Conservation (phyloP, 2,888 invertebrate genomes). For the Marasmarcha lunaedactyla region DNA sequence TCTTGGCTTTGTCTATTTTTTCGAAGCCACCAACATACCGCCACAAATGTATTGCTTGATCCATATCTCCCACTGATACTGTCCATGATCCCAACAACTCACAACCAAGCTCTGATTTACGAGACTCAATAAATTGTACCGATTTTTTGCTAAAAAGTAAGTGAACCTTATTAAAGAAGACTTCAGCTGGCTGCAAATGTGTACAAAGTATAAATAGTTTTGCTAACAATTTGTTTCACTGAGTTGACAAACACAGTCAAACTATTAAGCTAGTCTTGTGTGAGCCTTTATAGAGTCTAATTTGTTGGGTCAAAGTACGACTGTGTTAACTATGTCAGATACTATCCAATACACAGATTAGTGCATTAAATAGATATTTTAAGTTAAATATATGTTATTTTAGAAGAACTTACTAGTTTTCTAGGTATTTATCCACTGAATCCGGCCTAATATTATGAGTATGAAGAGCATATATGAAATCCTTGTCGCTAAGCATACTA, state of each 20-base stretch:
- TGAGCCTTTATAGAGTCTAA: too few relatives aligned
- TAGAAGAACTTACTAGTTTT: slow-evolving; percentile 85
- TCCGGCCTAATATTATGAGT: slow-evolving; percentile 96
- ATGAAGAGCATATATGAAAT: slow-evolving; percentile 93
- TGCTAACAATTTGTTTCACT: background rate
- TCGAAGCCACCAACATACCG: slow-evolving; percentile 94
- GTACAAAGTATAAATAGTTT: slow-evolving; percentile 4
- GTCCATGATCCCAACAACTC: slow-evolving; percentile 96
- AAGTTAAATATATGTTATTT: background rate
- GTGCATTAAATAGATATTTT: too few relatives aligned
- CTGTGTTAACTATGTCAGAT: too few relatives aligned
- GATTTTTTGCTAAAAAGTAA: slow-evolving; percentile 82
- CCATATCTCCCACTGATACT: slow-evolving; percentile 96
- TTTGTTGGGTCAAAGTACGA: too few relatives aligned
- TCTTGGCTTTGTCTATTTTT: slow-evolving; percentile 83
- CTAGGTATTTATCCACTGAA: slow-evolving; percentile 85
- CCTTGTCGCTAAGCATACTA: slow-evolving; percentile 95
- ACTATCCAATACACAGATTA: too few relatives aligned
- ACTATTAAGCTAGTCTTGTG: too few relatives aligned
- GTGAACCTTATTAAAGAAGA: too few relatives aligned
- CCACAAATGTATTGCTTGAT: slow-evolving; percentile 97
- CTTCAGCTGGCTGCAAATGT: too few relatives aligned
- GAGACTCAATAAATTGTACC: slow-evolving; percentile 81
- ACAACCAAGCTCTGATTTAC: slow-evolving; percentile 79
- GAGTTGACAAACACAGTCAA: too few relatives aligned